phyloP scores from a whole-genome alignment of 2,113 vertebrate genomes.

The Solea senegalensis region DNA sequence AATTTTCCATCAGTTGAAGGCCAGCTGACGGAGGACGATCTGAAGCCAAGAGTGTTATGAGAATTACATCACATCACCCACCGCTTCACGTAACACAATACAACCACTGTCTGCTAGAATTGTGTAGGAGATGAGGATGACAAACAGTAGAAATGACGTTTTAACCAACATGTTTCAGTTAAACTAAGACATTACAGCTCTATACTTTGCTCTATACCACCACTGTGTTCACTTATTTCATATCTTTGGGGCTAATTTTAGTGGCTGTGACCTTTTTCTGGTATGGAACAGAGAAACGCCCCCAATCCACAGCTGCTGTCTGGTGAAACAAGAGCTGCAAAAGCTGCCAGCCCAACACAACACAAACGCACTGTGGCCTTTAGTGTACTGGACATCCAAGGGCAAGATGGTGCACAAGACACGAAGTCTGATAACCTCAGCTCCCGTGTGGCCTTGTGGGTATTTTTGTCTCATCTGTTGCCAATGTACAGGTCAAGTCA shows the following conservation, averaged over 20 bases:
- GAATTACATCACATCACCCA: not conserved
- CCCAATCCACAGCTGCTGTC: conserved; percentile 75
- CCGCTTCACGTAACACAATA: too few relatives aligned
- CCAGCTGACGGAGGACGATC: not conserved
- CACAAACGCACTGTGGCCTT: conserved; percentile 70
- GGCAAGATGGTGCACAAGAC: conserved; percentile 31
- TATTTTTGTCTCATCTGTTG: conserved; percentile 53
- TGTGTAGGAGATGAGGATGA: too few relatives aligned
- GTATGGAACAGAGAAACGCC: conserved; percentile 66
- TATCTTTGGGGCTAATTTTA: conserved; percentile 77
- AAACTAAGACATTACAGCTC: not conserved
- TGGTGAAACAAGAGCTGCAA: conserved; percentile 76
- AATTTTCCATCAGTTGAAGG: not conserved
- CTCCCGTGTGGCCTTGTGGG: not conserved
- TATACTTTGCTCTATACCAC: conserved; percentile 23
- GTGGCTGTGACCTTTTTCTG: conserved; percentile 79
- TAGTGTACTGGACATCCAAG: conserved; percentile 31
- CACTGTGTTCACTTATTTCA: conserved; percentile 33
- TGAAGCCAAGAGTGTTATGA: not conserved
- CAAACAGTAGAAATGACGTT: too few relatives aligned
- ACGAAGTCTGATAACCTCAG: not conserved
- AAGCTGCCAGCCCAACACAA: conserved; percentile 49
- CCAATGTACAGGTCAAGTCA: not conserved
- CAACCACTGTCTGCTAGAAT: too few relatives aligned
- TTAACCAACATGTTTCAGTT: not conserved